Evolutionary conservation across 2,888 invertebrate genomes (phyloP), one percentile per base, ranked within the genome.

Genomic region (Bimastos eiseni): DNA sequence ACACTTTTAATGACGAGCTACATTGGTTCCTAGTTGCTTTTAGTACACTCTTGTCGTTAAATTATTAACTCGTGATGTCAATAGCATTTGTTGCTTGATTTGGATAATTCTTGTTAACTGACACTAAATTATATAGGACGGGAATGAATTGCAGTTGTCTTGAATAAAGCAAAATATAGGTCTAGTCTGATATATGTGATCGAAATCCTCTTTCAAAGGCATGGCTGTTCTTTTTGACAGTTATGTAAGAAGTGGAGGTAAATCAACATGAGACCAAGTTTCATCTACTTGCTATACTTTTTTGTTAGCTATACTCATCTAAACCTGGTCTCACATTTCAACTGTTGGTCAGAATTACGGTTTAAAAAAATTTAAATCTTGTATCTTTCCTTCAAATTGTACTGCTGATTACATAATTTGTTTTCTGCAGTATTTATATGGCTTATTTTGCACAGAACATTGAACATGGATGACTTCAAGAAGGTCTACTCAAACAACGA

Each of bases 391-490:
- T 70, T 70, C 8, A 4, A 70, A 13, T 70, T 30, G 8, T 70
- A n/a, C n/a, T 30, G n/a, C 17, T 13, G n/a, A n/a, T 70, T 11
- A 70, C 70, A 70, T 70, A 4, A n/a, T 30, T 70, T 49, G 8
- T 49, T 30, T 70, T 70, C 11, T 70, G 2, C 70, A 70, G 70
- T 70, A 30, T 70, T 0, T 70, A n/a, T n/a, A 3, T 70, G 30
- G 13, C 30, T 70, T 70, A 30, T 49, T 70, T 30, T 70, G 70
- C 84, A 97, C 95, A 97, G 97, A 91, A 97, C 97, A 21, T 99
- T 99, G 95, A 97, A 97, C 94, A 97, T 99, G 96, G 99, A 99
- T 93, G 98, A 98, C 94, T 99, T 98, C 96, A 99, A 99, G 96
- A 97, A 98, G 92, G 97, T 96, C 94, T 99, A 99, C 96, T 99